Evolutionary conservation across 2,888 invertebrate species (phyloP).

Genomic region (Lobophora halterata): DNA sequence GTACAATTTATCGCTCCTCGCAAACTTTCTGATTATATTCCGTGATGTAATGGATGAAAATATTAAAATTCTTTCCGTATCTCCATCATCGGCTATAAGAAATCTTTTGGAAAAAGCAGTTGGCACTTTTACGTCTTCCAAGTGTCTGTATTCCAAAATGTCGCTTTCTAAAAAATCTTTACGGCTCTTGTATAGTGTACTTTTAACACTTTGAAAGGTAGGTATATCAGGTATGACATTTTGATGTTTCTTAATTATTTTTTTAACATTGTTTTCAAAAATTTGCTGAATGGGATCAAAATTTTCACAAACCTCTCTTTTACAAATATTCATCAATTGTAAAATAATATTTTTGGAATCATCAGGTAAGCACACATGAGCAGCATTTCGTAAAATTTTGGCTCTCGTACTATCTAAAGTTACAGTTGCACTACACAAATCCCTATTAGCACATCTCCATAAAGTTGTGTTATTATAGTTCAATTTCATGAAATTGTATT

Average conservation of each 20-base stretch:
- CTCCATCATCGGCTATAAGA: too few species aligned
- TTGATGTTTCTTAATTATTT: slow-evolving; percentile 10
- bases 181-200: slow-evolving; percentile 9
- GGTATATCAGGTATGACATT: slow-evolving; percentile 12
- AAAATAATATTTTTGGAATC: slow-evolving; percentile 5
- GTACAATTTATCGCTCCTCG: slow-evolving; percentile 12
- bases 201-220: slow-evolving; percentile 11
- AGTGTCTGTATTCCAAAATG: slow-evolving; percentile 11
- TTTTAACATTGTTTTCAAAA: slow-evolving; percentile 12
- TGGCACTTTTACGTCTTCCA: slow-evolving; percentile 11
- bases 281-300: slow-evolving; percentile 11
- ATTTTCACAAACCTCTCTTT: slow-evolving; percentile 9
- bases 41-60: slow-evolving; percentile 13
- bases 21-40: slow-evolving; percentile 11
- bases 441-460: slow-evolving; percentile 10
- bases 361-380: slow-evolving; percentile 5
- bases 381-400: slow-evolving; percentile 10
- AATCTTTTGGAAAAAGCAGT: slow-evolving; percentile 13
- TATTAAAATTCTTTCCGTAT: slow-evolving; percentile 11
- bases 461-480: slow-evolving; percentile 6
- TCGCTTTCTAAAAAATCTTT: slow-evolving; percentile 11
- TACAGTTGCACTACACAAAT: slow-evolving; percentile 9
- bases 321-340: slow-evolving; percentile 12
- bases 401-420: slow-evolving; percentile 10
- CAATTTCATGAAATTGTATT: slow-evolving; percentile 8